Evolutionary conservation across 2,113 vertebrate genomes (phyloP), one percentile per base, ranked within the genome.

Genomic region (Paradisaea rubra): DNA sequence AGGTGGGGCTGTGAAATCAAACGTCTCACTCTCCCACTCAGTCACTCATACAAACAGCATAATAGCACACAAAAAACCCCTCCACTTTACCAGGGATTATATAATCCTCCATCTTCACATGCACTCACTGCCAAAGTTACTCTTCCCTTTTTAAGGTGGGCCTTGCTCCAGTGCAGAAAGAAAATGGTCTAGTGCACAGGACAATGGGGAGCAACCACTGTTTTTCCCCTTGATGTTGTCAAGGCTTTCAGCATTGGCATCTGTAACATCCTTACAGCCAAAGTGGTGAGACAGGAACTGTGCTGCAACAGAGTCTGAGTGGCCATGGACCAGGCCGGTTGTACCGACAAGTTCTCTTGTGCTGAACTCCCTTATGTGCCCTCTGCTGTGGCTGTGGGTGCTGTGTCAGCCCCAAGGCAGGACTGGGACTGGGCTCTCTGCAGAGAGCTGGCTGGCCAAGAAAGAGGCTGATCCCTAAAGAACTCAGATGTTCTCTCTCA

Each of bases 251-350:
- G 45, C 30, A 47, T 33, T 41, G 49, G 25, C 57, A 64, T 30
- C 30, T 41, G 0, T 15, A 41, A 47, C 6, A 56, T 9, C 69
- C 81, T 72, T 59, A 31, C 1, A 54, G 39, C 39, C 47, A 23
- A n/a, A 50, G 42, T 4, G 21, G 23, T 66, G 65, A 37, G 69
- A 37, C 6, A 39, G 33, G 42, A 21, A 52, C 33, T 42, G 69
- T 18, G 39, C 72, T 63, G 25, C 47, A 31, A 5, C 19, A 56
- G 35, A 27, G 7, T 8, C 18, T 9, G 77, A 47, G 35, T 33
- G 50, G 49, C 18, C 59, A 15, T 0, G 16, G 60, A 42, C 27
- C 42, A 53, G 53, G 25, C 25, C 0, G 0, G 12, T 6, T 12
- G 0, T 10, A 16, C 2, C 5, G 11, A 5, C 4, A 11, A 8